phyloP scores from a whole-genome alignment of 2,888 invertebrate genomes.

The Drosophila meridionalis region DNA sequence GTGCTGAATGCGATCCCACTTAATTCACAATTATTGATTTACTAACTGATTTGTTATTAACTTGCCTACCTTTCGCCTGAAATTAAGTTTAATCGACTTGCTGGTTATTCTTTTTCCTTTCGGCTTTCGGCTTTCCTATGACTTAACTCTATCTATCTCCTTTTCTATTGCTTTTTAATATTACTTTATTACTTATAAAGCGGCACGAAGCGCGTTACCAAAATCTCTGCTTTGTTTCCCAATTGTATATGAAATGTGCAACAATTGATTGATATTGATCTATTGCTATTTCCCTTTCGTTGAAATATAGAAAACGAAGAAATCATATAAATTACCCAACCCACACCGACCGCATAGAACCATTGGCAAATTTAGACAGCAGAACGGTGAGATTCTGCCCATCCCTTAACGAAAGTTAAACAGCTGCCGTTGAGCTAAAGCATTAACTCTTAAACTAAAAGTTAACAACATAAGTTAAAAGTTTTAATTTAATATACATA shows the following conservation, averaged over 20 bases:
- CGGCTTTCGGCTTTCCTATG: conserved; percentile 6
- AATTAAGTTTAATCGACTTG: conserved; percentile 42
- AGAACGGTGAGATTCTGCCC: conserved; percentile 52
- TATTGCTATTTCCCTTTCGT: conserved; percentile 74
- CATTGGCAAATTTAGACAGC: conserved; percentile 53
- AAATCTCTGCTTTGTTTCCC: conserved; percentile 14
- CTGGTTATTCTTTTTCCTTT: conserved; percentile 20
- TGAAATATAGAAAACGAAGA: conserved; percentile 67
- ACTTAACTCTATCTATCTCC: conserved; percentile 5
- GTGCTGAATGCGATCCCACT: conserved; percentile 30
- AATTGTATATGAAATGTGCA: conserved; percentile 19
- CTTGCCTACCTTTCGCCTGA: conserved; percentile 33
- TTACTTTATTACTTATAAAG: conserved; percentile 11
- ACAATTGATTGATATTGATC: conserved; percentile 68
- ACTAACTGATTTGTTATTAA: conserved; percentile 52
- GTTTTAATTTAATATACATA: conserved; percentile 48
- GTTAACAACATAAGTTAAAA: conserved; percentile 37
- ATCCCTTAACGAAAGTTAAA: conserved; percentile 39
- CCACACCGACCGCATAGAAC: conserved; percentile 55
- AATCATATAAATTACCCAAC: conserved; percentile 64
- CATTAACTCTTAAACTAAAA: conserved; percentile 36
- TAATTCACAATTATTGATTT: conserved; percentile 19
- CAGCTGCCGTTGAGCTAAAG: conserved; percentile 52
- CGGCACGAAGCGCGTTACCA: conserved; percentile 37
- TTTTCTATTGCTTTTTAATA: conserved; percentile 5